These are phyloP conservation scores for Carcinoscorpius rotundicauda DNA, from an alignment of 1,140 invertebrate species.

Conservation along the genomic window DNA sequence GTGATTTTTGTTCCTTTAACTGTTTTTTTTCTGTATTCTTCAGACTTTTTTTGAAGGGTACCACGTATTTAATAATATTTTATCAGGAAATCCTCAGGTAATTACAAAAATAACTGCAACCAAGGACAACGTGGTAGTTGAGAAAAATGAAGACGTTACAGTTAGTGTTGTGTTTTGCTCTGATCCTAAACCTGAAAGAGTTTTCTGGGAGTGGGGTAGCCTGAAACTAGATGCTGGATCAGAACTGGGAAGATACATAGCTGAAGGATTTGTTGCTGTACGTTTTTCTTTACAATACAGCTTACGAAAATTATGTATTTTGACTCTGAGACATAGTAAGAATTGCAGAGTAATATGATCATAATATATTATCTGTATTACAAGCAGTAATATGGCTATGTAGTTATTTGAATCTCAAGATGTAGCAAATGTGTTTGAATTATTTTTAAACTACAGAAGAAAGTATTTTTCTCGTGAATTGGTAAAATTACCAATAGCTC, in stretches of 20 bases:
- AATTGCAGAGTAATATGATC: not conserved
- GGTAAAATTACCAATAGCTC: too few relatives aligned
- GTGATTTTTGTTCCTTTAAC: too few relatives aligned
- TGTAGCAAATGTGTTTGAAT: too few relatives aligned
- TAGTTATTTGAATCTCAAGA: too few relatives aligned
- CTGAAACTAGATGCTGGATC: constrained; percentile 12
- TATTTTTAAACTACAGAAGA: too few relatives aligned
- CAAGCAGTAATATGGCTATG: too few relatives aligned
- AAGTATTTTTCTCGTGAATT: too few relatives aligned
- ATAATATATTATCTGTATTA: not conserved
- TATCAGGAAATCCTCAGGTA: constrained; percentile 11
- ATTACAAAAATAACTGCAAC: constrained; percentile 10
- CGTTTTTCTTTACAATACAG: not conserved
- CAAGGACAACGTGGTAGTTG: constrained; percentile 16
- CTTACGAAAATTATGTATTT: not conserved
- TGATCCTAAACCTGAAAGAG: constrained; percentile 22
- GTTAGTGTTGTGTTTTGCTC: constrained; percentile 22
- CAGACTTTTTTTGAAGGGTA: too few relatives aligned
- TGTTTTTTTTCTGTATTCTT: too few relatives aligned
- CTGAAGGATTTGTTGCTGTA: constrained; percentile 15
- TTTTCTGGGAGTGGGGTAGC: constrained; percentile 24
- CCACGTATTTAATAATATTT: too few relatives aligned
- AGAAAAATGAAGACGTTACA: constrained; percentile 21
- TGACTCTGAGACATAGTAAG: too few relatives aligned
- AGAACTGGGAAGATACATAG: constrained; percentile 12